Percentiles rank a stretch among this genome's conserved stretches.
phyloP scores from a whole-genome alignment of 2,888 invertebrate genomes.

The Agrypnus murinus region DNA sequence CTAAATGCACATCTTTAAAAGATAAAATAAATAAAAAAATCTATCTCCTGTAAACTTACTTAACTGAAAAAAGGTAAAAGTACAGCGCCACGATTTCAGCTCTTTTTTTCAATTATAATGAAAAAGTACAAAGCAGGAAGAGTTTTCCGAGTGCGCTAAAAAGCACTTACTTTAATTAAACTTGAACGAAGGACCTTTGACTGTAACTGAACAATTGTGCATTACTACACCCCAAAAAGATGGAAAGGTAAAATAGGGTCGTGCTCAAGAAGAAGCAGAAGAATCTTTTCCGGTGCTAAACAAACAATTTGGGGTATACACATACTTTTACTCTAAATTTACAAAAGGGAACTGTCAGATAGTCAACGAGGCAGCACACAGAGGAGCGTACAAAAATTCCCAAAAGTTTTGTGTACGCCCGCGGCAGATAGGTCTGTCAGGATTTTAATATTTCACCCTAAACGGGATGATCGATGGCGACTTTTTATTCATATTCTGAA shows the following conservation, averaged over 20 bases:
- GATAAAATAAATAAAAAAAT: not conserved
- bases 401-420: constrained; percentile 34
- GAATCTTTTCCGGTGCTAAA: constrained; percentile 29
- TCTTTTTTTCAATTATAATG: constrained; percentile 27
- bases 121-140: constrained; percentile 20
- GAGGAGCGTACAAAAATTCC: constrained; percentile 33
- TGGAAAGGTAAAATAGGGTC: not conserved
- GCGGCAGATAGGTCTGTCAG: constrained; percentile 46
- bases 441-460: constrained; percentile 58
- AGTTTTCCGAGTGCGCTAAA: constrained; percentile 26
- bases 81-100: constrained; percentile 4
- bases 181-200: constrained; percentile 32
- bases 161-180: constrained; percentile 41
- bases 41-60: not conserved
- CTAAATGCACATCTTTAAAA: not conserved
- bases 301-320: constrained; percentile 30
- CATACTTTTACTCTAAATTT: constrained; percentile 37
- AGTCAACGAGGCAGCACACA: constrained; percentile 13
- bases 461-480: constrained; percentile 58
- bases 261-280: not conserved
- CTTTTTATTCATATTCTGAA: constrained; percentile 55
- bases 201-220: constrained; percentile 28
- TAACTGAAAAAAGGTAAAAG: constrained; percentile 12
- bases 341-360: constrained; percentile 26
- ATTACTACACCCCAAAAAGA: constrained; percentile 16